Conservation (phyloP, 2,113 vertebrate species). For the Corydoras sp. region DNA sequence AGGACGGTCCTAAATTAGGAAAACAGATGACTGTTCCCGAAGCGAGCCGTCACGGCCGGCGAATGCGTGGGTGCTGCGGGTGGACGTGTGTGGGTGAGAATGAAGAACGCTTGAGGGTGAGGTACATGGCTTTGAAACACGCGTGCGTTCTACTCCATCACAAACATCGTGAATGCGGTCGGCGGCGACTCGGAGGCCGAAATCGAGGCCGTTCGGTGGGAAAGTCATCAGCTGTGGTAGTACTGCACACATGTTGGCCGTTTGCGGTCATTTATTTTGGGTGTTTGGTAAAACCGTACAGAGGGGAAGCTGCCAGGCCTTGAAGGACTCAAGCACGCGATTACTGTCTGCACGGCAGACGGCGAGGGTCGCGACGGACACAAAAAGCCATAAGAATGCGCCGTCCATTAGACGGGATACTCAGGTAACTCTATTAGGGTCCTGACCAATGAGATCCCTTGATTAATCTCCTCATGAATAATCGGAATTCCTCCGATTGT, state of each 20-base stretch:
- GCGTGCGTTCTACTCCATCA: no score
- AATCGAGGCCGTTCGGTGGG: background rate
- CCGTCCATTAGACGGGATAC: background rate
- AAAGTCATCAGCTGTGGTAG: slow-evolving; percentile 8
- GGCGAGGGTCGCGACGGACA: slow-evolving; percentile 6
- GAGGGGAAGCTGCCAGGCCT: background rate
- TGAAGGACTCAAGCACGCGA: slow-evolving; percentile 1
- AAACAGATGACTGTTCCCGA: slow-evolving; percentile 7
- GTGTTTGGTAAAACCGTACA: slow-evolving; percentile 18
- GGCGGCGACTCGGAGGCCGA: background rate
- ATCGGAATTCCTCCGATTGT: background rate
- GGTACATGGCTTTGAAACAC: background rate
- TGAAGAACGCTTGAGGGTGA: background rate
- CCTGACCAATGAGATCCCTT: no score
- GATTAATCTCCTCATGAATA: no score
- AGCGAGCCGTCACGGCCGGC: background rate
- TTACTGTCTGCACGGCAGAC: background rate
- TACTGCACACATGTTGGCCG: slow-evolving; percentile 10
- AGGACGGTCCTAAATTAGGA: background rate
- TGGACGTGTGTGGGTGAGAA: background rate
- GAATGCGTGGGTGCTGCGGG: background rate
- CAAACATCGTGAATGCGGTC: no score
- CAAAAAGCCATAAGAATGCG: slow-evolving; percentile 3
- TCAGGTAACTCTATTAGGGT: no score
- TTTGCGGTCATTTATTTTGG: slow-evolving; percentile 17